These are phyloP conservation scores for Trichogramma evanescens DNA, from an alignment of 2,888 invertebrate genomes.

Conservation along the genomic window DNA sequence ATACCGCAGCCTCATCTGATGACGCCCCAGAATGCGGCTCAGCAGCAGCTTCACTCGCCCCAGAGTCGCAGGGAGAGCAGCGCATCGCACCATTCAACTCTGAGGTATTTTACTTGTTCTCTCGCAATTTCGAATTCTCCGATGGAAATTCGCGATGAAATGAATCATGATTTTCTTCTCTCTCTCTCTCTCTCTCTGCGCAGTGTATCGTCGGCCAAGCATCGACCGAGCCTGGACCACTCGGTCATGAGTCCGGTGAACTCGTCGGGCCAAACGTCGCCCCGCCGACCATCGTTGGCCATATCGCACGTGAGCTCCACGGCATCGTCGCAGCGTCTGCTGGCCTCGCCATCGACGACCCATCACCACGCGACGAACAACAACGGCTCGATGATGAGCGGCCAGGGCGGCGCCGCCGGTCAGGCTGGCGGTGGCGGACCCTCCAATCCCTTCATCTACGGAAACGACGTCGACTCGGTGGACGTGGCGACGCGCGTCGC, in stretches of 20 bases:
- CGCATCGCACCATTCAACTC: constrained; percentile 37
- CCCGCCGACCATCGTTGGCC: constrained; percentile 46
- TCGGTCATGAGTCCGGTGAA: constrained; percentile 30
- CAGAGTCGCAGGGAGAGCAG: constrained; percentile 41
- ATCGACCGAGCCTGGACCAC: constrained; percentile 38
- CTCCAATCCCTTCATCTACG: constrained; percentile 84
- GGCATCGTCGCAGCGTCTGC: not conserved
- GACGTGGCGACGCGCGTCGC: constrained; percentile 97
- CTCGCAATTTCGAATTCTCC: not conserved
- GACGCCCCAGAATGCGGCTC: constrained; percentile 32
- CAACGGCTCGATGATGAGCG: constrained; percentile 8
- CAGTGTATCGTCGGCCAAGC: constrained; percentile 46
- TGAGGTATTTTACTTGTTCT: constrained; percentile 31
- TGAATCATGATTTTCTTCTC: not conserved
- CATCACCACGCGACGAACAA: constrained; percentile 32
- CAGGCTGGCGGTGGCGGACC: constrained; percentile 25
- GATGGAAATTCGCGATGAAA: not conserved
- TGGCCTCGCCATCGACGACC: constrained; percentile 17
- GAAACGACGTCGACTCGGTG: constrained; percentile 93
- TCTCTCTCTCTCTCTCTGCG: constrained; percentile 10
- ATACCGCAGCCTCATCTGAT: constrained; percentile 32
- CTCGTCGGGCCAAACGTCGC: constrained; percentile 43
- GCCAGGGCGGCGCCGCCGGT: not conserved
- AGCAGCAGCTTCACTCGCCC: constrained; percentile 29
- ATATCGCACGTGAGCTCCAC: constrained; percentile 21